phyloP scores from a whole-genome alignment of 2,888 invertebrate species.

The Aspidapion aeneum region DNA sequence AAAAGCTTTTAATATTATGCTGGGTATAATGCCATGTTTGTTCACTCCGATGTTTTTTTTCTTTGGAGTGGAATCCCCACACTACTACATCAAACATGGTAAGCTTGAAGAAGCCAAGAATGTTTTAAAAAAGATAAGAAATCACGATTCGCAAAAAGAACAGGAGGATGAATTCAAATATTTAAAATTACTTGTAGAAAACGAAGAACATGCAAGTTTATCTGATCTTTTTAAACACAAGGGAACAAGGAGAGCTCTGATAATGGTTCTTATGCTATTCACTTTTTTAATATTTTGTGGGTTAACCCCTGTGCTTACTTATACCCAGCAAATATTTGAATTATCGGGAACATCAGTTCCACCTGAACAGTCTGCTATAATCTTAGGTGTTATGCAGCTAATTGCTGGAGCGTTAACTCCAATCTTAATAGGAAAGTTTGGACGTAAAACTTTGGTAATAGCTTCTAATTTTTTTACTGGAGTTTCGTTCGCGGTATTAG shows the following conservation, averaged over 20 bases:
- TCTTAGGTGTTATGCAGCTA: constrained; percentile 78
- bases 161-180: constrained; percentile 59
- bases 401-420: constrained; percentile 70
- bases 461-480: background rate
- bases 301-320: constrained; percentile 78
- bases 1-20: constrained; percentile 55
- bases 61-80: constrained; percentile 81
- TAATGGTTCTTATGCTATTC: constrained; percentile 70
- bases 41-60: constrained; percentile 59
- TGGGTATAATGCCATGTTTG: constrained; percentile 49
- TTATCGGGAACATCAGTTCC: constrained; percentile 58
- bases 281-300: constrained; percentile 82
- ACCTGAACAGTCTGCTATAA: constrained; percentile 60
- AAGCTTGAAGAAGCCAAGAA: constrained; percentile 58
- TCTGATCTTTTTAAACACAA: constrained; percentile 52
- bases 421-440: constrained; percentile 70
- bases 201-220: constrained; percentile 18
- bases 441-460: constrained; percentile 59
- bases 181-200: constrained; percentile 30
- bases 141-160: constrained; percentile 52
- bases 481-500: background rate
- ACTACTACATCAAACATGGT: constrained; percentile 60
- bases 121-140: constrained; percentile 64
- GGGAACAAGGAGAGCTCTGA: constrained; percentile 71
- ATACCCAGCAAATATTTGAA: constrained; percentile 68